Conservation (phyloP, 92 coral and sea anemone species). For the Porites evermanni region DNA sequence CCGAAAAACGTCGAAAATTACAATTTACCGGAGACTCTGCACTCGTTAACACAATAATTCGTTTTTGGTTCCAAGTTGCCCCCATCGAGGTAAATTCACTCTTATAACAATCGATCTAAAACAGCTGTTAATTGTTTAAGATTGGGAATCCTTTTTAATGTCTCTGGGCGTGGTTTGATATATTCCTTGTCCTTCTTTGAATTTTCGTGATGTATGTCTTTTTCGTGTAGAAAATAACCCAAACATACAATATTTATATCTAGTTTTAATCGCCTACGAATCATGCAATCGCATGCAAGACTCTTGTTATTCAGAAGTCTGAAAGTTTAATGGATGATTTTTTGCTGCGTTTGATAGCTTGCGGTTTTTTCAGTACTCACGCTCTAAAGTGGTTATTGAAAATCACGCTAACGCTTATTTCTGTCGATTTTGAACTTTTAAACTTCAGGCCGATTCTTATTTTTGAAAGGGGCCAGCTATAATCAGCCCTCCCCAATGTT, state of each 20-base stretch:
- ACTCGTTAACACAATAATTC: too few species aligned
- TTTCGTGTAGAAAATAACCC: background rate
- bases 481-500: too few species aligned
- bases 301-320: background rate
- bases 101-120: too few species aligned
- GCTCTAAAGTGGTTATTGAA: background rate
- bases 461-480: background rate
- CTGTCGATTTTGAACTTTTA: background rate
- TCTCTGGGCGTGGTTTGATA: background rate
- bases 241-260: background rate
- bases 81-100: too few species aligned
- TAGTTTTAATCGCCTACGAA: background rate
- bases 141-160: background rate
- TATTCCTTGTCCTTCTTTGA: background rate
- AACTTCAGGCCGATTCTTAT: background rate
- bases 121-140: background rate
- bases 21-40: too few species aligned
- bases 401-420: constrained; percentile 2
- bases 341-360: background rate
- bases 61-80: too few species aligned
- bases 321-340: background rate
- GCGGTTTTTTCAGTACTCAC: background rate
- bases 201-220: background rate
- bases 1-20: too few species aligned
- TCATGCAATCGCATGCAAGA: background rate